A percentile compares a stretch with the other conserved stretches of the same genome.
phyloP scores from a whole-genome alignment of 2,113 vertebrate species.

The Ornithorhynchus anatinus region DNA sequence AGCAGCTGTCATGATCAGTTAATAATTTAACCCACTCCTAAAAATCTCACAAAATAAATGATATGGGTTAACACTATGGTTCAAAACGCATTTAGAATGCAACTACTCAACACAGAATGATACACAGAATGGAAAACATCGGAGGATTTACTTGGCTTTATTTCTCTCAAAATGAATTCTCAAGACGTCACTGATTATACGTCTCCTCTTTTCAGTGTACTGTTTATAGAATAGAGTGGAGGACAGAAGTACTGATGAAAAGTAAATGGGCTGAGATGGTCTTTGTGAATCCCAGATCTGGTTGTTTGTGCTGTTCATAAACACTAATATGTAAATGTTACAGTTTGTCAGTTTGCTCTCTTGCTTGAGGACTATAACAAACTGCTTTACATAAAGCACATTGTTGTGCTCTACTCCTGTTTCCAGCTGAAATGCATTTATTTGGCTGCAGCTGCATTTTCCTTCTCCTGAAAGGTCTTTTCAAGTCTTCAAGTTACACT shows the following conservation, averaged over 20 bases:
- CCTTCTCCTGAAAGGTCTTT: slow-evolving; percentile 21
- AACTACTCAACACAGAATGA: not conserved
- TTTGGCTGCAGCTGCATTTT: not conserved
- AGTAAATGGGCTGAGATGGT: not conserved
- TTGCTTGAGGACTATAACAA: not conserved
- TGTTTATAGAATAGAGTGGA: slow-evolving; percentile 3
- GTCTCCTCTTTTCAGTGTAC: slow-evolving; percentile 11
- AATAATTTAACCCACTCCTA: not conserved
- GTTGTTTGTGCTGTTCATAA: not conserved
- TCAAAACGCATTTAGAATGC: not conserved
- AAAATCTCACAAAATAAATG: not conserved
- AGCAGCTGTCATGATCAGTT: not conserved
- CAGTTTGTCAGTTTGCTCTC: not conserved
- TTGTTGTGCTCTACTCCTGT: slow-evolving; percentile 9
- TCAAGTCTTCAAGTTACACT: slow-evolving; percentile 35
- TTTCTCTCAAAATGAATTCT: slow-evolving; percentile 36
- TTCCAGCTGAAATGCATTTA: slow-evolving; percentile 19
- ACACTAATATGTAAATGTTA: not conserved
- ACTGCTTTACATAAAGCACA: slow-evolving; percentile 35
- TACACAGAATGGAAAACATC: slow-evolving; percentile 10
- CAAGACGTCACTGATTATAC: slow-evolving; percentile 12
- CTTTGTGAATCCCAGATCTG: slow-evolving; percentile 32
- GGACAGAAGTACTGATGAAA: slow-evolving; percentile 10
- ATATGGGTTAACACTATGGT: not conserved
- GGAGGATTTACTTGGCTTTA: not conserved